Evolutionary conservation across 2,113 vertebrate species (phyloP).

Genomic region (Spea multiplicata): DNA sequence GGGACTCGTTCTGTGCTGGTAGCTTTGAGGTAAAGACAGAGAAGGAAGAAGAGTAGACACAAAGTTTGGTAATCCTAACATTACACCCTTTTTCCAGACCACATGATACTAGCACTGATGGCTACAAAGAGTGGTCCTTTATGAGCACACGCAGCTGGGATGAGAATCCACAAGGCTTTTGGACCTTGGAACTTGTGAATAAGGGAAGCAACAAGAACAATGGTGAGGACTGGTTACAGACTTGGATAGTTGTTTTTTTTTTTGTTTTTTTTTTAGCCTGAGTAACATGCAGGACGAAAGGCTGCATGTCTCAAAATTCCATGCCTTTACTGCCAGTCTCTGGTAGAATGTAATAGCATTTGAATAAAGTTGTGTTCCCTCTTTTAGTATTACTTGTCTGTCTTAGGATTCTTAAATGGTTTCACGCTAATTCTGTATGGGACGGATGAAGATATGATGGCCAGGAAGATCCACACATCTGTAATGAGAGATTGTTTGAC

Average conservation of each 20-base stretch:
- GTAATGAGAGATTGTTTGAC: conserved; percentile 44
- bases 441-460: conserved; percentile 63
- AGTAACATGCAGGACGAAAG: too few species aligned
- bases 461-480: background rate
- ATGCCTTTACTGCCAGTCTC: too few species aligned
- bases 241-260: too few species aligned
- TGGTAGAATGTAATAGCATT: background rate
- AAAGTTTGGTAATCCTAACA: background rate
- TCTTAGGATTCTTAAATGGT: conserved; percentile 60
- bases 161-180: conserved; percentile 66
- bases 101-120: conserved; percentile 60
- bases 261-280: too few species aligned
- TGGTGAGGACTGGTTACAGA: conserved; percentile 53
- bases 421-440: conserved; percentile 67
- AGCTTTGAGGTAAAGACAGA: conserved; percentile 59
- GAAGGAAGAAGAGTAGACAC: background rate
- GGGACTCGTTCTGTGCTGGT: conserved; percentile 70
- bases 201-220: conserved; percentile 63
- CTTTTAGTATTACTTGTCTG: background rate
- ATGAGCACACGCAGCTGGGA: conserved; percentile 81
- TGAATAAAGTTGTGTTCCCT: background rate
- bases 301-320: too few species aligned
- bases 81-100: conserved; percentile 58
- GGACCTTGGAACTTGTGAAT: conserved; percentile 70
- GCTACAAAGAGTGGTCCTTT: conserved; percentile 75